Evolutionary conservation across 2,888 invertebrate genomes (phyloP), one percentile per base, ranked within the genome.

Genomic region (Polia nebulosa): DNA sequence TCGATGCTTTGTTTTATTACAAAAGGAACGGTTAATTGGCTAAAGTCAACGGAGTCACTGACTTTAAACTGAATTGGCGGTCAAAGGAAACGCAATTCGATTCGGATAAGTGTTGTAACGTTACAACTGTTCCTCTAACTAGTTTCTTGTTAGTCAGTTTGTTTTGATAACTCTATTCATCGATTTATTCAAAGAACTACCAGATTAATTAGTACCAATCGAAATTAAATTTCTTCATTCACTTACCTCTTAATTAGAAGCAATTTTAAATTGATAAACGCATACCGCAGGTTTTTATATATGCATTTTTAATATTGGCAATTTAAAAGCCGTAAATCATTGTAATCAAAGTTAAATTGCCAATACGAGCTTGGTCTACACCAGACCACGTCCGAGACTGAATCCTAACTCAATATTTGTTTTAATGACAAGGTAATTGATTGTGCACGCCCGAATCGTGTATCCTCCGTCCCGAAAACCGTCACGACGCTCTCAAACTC

Each of bases 321-420:
- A 72, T 80, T 72, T 70, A 61, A 78, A 78, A 75, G 27, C 57
- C 60, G 63, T 82, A 66, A 76, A 79, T 81, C 72, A 78, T 69
- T 68, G 45, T 68, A 80, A 81, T 83, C 72, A 80, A 75, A 65
- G 41, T 51, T 60, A 67, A 75, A 77, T 76, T 62, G 57, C 66
- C 41, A 59, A 76, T 67, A 68, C 60, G 55, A 67, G 60, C 56
- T 68, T 64, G 62, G 60, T 63, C 56, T 72, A 70, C 68, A 81
- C 82, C 88, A 90, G 90, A 87, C 45, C 64, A 62, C 52, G 80
- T 83, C 88, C 90, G 91, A 88, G 80, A 85, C 91, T 87, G 90
- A 92, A 88, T 87, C 83, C 87, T 92, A 93, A 92, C 92, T 90
- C 92, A 94, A 95, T 95, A 95, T 95, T 95, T 92, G 92, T 92